A percentile compares a stretch with the other conserved stretches of the same genome.
Conservation (phyloP, 1,140 invertebrate genomes). For the Sminthurides bifidus region DNA sequence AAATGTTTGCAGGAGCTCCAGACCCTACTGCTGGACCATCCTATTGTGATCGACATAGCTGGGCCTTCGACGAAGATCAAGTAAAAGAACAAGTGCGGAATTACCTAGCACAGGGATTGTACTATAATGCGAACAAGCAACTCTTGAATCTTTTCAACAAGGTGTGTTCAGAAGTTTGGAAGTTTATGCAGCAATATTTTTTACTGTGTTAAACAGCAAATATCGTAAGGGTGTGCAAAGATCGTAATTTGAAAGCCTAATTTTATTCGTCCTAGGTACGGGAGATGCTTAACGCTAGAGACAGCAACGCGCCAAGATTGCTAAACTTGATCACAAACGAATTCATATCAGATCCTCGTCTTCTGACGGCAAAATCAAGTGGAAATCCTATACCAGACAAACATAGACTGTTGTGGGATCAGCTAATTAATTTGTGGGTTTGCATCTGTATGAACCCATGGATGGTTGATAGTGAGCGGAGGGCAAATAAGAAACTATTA, state of each 20-base stretch:
- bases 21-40: conserved; percentile 79
- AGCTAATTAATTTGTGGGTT: conserved; percentile 58
- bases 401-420: conserved; percentile 72
- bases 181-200: conserved; percentile 5
- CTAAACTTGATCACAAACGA: conserved; percentile 77
- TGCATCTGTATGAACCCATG: conserved; percentile 37
- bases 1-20: conserved; percentile 48
- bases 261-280: conserved; percentile 46
- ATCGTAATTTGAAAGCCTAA: neutral
- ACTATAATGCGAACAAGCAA: conserved; percentile 64
- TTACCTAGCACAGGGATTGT: conserved; percentile 44
- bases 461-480: neutral
- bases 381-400: conserved; percentile 70
- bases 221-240: too few relatives aligned
- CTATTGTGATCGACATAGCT: conserved; percentile 68
- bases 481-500: conserved; percentile 4
- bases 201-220: conserved; percentile 5
- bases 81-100: conserved; percentile 71
- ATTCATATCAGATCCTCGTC: conserved; percentile 67
- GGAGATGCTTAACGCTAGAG: conserved; percentile 69
- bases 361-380: conserved; percentile 67
- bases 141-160: conserved; percentile 71
- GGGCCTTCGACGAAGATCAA: conserved; percentile 77
- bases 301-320: conserved; percentile 74
- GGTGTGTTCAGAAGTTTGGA: conserved; percentile 39